Percentiles rank a stretch among this genome's conserved stretches.
Evolutionary conservation across 2,113 vertebrate genomes (phyloP).

Genomic region (Upupa epops): DNA sequence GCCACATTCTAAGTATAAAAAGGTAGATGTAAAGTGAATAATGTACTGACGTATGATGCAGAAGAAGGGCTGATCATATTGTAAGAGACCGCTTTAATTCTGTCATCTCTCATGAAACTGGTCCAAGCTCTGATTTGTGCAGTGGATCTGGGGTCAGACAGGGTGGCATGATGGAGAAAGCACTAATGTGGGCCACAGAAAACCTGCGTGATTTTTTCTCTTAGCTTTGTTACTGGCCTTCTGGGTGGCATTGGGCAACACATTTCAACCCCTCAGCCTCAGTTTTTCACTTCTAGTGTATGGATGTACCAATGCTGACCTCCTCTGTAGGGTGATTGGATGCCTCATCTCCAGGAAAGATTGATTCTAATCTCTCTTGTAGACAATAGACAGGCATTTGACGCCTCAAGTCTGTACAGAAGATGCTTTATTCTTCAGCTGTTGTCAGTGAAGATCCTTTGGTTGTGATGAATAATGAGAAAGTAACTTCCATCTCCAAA

Average conservation of each 20-base stretch:
- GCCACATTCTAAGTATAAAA: background rate
- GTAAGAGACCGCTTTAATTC: background rate
- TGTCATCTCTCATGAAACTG: background rate
- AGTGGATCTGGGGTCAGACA: background rate
- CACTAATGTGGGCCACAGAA: background rate
- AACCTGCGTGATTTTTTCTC: background rate
- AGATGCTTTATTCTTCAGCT: background rate
- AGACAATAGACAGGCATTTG: background rate
- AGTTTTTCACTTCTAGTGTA: rapidly evolving
- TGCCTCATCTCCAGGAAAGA: background rate
- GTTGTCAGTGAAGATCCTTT: background rate
- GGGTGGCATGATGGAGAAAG: background rate
- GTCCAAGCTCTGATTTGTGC: background rate
- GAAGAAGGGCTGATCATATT: background rate
- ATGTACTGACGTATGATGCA: background rate
- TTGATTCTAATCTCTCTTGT: background rate
- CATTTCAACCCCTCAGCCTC: background rate
- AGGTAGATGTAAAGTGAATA: background rate
- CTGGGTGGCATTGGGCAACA: background rate
- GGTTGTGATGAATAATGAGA: background rate
- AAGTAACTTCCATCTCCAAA: background rate
- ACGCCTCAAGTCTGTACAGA: background rate
- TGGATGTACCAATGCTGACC: background rate
- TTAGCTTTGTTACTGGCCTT: background rate
- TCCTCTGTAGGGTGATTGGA: background rate